Evolutionary conservation across 1,140 invertebrate genomes (phyloP), one percentile per base, ranked within the genome.

Genomic region (Coboldia fuscipes): DNA sequence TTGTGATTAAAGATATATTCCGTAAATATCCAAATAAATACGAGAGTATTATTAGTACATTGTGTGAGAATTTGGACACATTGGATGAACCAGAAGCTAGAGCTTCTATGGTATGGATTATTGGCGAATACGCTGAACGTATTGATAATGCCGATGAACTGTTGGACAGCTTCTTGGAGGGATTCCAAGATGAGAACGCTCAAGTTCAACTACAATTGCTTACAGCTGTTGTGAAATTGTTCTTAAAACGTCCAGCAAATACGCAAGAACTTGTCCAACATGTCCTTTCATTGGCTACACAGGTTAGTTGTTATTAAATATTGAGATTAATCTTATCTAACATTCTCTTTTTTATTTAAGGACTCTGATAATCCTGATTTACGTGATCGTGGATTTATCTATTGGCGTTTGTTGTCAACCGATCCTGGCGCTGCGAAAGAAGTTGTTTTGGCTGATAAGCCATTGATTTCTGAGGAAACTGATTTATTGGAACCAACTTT

Each of bases 101-200:
- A 45, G 96, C 93, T 9, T 97, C 90, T 0, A 99, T 99, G 96
- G 97, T 99, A 41, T 99, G 96, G 96, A 99, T 99, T 41, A 97
- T 99, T 56, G 96, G 93, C 41, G 83, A 92, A 55, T 99, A 99
- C 59, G 96, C 96, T 1, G 96, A 99, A 50, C 70, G 96, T 42
- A 99, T 99, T 45, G 96, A 99, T 56, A 99, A 99, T 59, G 96
- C 96, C 9, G 94, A 98, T 51, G 96, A 99, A 54, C 63, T 99
- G 10, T 60, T 99, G 3, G 94, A 98, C 53, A 93, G 86, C 45
- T 99, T 99, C 62, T 62, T 99, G 2, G 94, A 99, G 63, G 93
- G 93, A n/a, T 99, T 99, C 60, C 88, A 96, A 44, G 96, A 98
- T 65, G 96, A 99, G 55, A 98, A 98, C 50, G 89, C 92, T 20